phyloP scores from a whole-genome alignment of 2,888 invertebrate genomes.

The Nephrotoma appendiculata region DNA sequence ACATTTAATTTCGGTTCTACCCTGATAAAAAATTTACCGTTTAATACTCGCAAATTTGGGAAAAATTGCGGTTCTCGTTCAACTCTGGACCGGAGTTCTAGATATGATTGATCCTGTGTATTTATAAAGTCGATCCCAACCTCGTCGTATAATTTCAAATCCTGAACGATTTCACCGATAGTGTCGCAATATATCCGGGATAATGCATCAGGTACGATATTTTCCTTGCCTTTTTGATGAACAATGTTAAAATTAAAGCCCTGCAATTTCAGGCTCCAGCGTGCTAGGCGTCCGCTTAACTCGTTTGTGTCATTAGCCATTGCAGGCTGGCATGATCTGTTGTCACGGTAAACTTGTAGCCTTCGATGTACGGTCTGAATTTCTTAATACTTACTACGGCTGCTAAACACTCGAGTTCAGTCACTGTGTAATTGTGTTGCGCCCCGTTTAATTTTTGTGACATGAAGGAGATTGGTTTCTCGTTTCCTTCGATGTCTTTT shows the following conservation, averaged over 20 bases:
- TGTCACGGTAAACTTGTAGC: not conserved
- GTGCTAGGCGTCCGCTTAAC: not conserved
- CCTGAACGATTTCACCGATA: too few relatives aligned
- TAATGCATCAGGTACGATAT: not conserved
- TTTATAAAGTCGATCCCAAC: not conserved
- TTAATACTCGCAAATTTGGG: not conserved
- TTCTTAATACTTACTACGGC: not conserved
- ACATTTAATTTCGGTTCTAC: not conserved
- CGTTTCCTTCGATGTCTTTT: too few relatives aligned
- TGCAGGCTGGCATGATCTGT: not conserved
- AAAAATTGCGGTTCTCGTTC: not conserved
- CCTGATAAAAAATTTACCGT: not conserved
- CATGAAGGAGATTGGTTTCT: too few relatives aligned
- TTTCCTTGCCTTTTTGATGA: not conserved
- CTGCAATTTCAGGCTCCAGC: not conserved
- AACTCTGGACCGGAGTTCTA: not conserved
- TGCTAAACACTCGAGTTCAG: conserved; percentile 5
- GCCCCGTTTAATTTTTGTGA: too few relatives aligned
- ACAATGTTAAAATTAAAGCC: not conserved
- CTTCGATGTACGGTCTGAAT: not conserved
- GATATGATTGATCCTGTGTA: not conserved
- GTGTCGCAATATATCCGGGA: not conserved
- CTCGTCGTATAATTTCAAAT: too few relatives aligned
- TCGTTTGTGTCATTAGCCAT: not conserved
- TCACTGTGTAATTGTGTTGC: too few relatives aligned